Evolutionary conservation across 2,888 invertebrate genomes (phyloP), one percentile per base, ranked within the genome.

Genomic region (Thyatira batis): DNA sequence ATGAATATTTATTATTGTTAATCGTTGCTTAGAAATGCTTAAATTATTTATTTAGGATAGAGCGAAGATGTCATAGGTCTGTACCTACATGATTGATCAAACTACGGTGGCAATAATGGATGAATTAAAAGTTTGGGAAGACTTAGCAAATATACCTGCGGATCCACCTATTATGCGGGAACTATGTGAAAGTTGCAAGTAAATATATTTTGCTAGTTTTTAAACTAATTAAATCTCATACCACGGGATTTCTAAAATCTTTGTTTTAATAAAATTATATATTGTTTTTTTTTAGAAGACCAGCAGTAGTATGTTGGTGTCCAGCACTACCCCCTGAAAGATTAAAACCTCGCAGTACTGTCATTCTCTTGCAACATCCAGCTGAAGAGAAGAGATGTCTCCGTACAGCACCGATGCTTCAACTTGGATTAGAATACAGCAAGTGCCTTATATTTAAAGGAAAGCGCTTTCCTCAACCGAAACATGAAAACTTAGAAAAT

Each of bases 371-470:
- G 6, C 98, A 98, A 84, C 98, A 98, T 90, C 98, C 98, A 11
- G 97, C 97, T 58, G 98, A 98, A 93, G 97, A 97, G 76, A 96
- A 97, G 78, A 93, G 98, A 67, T 96, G 97, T 71, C 92, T 98
- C 45, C 94, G 97, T 51, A 98, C 98, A 27, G 98, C 97, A 13
- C 96, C 97, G 10, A 98, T 98, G 96, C 89, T 98, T 28, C 93
- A 95, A 68, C 90, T 97, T 51, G 96, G 97, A 25, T 85, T 98
- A 58, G 91, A 93, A 48, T 85, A 94, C 51, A 95, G 94, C 52
- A 96, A 95, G 87, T 98, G 98, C 89, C 90, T 95, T 65, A 94
- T 95, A 73, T 95, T 92, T 68, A 95, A 95, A 87, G 98, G 98
- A 45, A 98, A 98, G 84, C 95, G 94, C 69, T 98, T 98, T 85